Evolutionary conservation across 2,888 invertebrate genomes (phyloP).

Genomic region (Trissonchulus latispiculum): DNA sequence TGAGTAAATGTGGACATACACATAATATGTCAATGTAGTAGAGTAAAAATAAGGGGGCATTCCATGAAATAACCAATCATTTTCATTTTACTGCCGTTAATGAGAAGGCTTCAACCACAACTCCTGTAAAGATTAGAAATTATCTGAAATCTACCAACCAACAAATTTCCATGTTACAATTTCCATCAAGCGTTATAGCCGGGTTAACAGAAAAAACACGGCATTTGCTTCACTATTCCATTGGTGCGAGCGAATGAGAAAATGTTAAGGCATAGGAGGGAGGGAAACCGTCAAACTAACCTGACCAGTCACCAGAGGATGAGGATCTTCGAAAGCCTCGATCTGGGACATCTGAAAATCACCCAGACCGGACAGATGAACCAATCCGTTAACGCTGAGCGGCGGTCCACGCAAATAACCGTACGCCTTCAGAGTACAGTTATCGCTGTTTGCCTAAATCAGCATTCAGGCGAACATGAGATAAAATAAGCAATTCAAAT

Average conservation of each 20-base stretch:
- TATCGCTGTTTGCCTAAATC: too few species aligned
- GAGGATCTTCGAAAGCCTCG: conserved; percentile 45
- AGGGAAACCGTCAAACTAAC: not conserved
- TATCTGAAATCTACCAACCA: not conserved
- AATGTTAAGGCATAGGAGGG: not conserved
- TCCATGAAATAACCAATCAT: too few species aligned
- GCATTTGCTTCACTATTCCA: too few species aligned
- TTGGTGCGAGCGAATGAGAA: too few species aligned
- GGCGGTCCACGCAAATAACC: conserved; percentile 76
- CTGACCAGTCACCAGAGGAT: conserved; percentile 29
- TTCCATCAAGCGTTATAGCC: too few species aligned
- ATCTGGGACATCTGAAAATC: conserved; percentile 82
- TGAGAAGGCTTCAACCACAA: too few species aligned
- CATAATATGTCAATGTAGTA: not conserved
- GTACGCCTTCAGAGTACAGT: conserved; percentile 56
- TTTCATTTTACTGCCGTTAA: too few species aligned
- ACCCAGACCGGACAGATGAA: conserved; percentile 83
- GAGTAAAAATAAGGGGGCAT: not conserved
- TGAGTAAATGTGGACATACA: too few species aligned
- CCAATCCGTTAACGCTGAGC: conserved; percentile 71
- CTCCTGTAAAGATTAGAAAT: too few species aligned
- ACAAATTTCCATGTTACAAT: not conserved
- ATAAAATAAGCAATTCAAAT: too few species aligned
- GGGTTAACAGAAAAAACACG: too few species aligned
- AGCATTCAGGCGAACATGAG: too few species aligned